Evolutionary conservation across 1,140 invertebrate species (phyloP).

Genomic region (Lordiphosa mommai): DNA sequence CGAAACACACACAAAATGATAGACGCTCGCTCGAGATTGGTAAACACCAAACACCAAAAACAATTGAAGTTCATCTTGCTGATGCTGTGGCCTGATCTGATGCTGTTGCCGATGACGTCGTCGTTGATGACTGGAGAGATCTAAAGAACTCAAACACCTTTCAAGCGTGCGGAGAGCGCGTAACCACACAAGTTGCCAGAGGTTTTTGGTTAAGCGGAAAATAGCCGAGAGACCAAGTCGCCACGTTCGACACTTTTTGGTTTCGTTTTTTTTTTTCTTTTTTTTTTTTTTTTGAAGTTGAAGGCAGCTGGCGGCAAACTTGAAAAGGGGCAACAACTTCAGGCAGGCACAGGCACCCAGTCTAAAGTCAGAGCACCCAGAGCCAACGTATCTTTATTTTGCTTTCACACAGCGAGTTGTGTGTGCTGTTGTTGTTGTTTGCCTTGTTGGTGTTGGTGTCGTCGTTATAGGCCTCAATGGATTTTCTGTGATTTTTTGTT

Average conservation of each 20-base stretch:
- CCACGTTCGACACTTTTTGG: slow-evolving; percentile 68
- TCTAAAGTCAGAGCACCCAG: slow-evolving; percentile 56
- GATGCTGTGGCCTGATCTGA: slow-evolving; percentile 21
- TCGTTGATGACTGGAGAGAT: slow-evolving; percentile 71
- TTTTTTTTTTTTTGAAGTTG: slow-evolving; percentile 56
- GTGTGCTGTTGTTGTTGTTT: slow-evolving; percentile 34
- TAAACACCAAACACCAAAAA: slow-evolving; percentile 35
- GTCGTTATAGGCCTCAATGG: slow-evolving; percentile 73
- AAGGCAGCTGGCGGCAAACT: slow-evolving; percentile 64
- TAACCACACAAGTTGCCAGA: slow-evolving; percentile 44
- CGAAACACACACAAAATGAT: slow-evolving; percentile 32
- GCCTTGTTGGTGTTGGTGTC: slow-evolving; percentile 31
- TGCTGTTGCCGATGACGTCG: slow-evolving; percentile 44
- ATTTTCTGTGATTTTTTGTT: slow-evolving; percentile 58
- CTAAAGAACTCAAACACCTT: slow-evolving; percentile 77
- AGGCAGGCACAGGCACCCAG: slow-evolving; percentile 28
- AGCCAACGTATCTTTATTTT: slow-evolving; percentile 75
- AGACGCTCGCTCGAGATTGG: slow-evolving; percentile 18
- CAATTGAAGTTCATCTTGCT: slow-evolving; percentile 63
- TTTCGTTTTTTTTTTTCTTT: slow-evolving; percentile 15
- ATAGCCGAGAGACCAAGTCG: slow-evolving; percentile 66
- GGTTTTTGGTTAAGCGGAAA: slow-evolving; percentile 75
- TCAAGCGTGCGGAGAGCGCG: slow-evolving; percentile 40
- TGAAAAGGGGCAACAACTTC: slow-evolving; percentile 66
- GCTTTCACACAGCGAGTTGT: slow-evolving; percentile 55